phyloP scores from a whole-genome alignment of 1,140 invertebrate genomes.

The Patella vulgata region DNA sequence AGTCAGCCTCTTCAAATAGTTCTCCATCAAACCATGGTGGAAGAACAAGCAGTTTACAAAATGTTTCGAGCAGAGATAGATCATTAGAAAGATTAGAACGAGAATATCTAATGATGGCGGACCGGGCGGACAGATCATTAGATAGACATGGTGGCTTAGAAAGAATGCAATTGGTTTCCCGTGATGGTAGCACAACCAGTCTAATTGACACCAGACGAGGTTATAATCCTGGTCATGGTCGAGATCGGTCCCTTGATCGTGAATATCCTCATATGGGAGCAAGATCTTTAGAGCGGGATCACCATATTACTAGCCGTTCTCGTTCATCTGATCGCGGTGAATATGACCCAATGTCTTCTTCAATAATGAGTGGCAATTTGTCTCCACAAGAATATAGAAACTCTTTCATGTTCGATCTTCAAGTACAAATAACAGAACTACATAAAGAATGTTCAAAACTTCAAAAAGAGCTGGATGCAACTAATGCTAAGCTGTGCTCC shows the following conservation, averaged over 20 bases:
- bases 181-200: conserved; percentile 2
- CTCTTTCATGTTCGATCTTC: conserved; percentile 82
- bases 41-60: conserved; percentile 42
- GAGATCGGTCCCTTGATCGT: conserved; percentile 60
- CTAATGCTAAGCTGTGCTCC: conserved; percentile 97
- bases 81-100: conserved; percentile 49
- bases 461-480: conserved; percentile 95
- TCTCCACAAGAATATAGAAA: conserved; percentile 55
- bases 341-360: conserved; percentile 23
- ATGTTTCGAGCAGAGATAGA: conserved; percentile 34
- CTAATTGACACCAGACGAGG: neutral
- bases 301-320: conserved; percentile 44
- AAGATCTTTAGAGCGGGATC: conserved; percentile 60
- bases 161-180: conserved; percentile 43
- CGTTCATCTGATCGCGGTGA: conserved; percentile 49
- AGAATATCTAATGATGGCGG: conserved; percentile 42
- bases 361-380: conserved; percentile 37
- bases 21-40: conserved; percentile 32
- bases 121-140: conserved; percentile 50
- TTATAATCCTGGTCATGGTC: conserved; percentile 24
- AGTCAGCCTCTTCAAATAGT: conserved; percentile 50
- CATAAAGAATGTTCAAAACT: conserved; percentile 96
- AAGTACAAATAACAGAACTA: conserved; percentile 93
- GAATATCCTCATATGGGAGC: conserved; percentile 65
- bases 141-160: conserved; percentile 51